These are phyloP conservation scores for Vespertilio murinus DNA, from an alignment of 2,797 vertebrate genomes.

Conservation along the genomic window DNA sequence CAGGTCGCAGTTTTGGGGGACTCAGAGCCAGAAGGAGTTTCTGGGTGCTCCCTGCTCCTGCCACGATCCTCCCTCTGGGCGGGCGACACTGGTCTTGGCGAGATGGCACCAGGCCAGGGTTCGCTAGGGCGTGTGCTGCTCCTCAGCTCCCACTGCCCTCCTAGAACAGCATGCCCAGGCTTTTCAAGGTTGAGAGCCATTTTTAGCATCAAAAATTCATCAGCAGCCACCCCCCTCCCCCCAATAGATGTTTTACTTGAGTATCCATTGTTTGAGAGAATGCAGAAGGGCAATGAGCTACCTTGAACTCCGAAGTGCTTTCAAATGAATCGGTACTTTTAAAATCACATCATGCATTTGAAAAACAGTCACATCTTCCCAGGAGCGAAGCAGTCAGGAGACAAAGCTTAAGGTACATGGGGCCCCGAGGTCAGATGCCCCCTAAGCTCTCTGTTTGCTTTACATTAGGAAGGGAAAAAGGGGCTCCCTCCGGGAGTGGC, in stretches of 20 bases:
- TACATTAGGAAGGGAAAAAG: rapidly evolving
- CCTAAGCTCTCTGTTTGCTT: neutral
- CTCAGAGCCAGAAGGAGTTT: neutral
- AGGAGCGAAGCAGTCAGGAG: constrained; percentile 16
- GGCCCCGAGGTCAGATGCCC: neutral
- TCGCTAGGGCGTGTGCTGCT: neutral
- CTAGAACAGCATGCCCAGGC: constrained; percentile 7
- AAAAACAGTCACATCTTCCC: constrained; percentile 55
- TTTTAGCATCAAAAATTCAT: constrained; percentile 71
- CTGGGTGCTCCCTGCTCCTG: rapidly evolving
- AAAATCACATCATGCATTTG: constrained; percentile 32
- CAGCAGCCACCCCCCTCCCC: neutral
- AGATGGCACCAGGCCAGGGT: neutral
- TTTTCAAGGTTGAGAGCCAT: constrained; percentile 69
- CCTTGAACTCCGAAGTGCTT: constrained; percentile 53
- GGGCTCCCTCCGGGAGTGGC: neutral
- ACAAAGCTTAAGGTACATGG: neutral
- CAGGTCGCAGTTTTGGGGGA: neutral
- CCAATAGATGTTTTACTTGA: constrained; percentile 65
- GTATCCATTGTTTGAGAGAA: constrained; percentile 69
- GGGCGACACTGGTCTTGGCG: neutral
- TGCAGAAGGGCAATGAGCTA: constrained; percentile 59
- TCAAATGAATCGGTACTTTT: constrained; percentile 61
- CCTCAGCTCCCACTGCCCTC: neutral
- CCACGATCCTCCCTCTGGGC: rapidly evolving